A percentile compares a stretch with the other conserved stretches of the same genome.
These are phyloP conservation scores for Nycticebus coucang DNA, from an alignment of 2,113 vertebrate genomes.

Conservation along the genomic window DNA sequence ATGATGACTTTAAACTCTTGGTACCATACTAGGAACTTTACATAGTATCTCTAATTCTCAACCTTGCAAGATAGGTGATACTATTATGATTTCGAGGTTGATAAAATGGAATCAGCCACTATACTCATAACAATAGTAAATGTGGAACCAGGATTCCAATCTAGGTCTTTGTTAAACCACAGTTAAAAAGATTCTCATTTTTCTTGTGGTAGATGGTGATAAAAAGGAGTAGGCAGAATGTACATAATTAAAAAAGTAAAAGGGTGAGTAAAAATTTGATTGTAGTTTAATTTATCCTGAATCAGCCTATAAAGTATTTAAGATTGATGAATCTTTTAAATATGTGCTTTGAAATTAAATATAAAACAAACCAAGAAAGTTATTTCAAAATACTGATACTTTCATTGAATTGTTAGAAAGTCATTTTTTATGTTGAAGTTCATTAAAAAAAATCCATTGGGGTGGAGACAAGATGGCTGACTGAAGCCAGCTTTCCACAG, in stretches of 20 bases:
- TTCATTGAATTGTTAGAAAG: conserved; percentile 27
- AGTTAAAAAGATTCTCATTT: conserved; percentile 43
- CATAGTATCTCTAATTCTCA: not conserved
- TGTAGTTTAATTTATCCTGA: not conserved
- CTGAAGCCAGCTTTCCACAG: not conserved
- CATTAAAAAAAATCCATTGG: conserved; percentile 6
- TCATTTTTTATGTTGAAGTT: conserved; percentile 42
- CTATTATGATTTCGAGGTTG: not conserved
- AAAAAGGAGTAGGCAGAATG: not conserved
- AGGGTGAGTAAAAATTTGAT: not conserved
- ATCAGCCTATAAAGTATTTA: not conserved
- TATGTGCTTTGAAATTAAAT: conserved; percentile 43
- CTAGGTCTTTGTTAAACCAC: not conserved
- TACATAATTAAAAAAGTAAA: not conserved
- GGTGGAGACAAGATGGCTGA: too few relatives aligned
- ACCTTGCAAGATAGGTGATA: not conserved
- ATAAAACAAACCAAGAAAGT: conserved; percentile 8
- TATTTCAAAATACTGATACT: conserved; percentile 44
- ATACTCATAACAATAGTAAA: not conserved
- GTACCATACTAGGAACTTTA: conserved; percentile 28
- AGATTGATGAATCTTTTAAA: conserved; percentile 38
- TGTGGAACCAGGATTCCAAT: not conserved
- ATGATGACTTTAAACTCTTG: conserved; percentile 33
- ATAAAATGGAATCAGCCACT: conserved; percentile 6
- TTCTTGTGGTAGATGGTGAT: conserved; percentile 1